These are phyloP conservation scores for Apis dorsata DNA, from an alignment of 1,140 invertebrate genomes.

Conservation along the genomic window DNA sequence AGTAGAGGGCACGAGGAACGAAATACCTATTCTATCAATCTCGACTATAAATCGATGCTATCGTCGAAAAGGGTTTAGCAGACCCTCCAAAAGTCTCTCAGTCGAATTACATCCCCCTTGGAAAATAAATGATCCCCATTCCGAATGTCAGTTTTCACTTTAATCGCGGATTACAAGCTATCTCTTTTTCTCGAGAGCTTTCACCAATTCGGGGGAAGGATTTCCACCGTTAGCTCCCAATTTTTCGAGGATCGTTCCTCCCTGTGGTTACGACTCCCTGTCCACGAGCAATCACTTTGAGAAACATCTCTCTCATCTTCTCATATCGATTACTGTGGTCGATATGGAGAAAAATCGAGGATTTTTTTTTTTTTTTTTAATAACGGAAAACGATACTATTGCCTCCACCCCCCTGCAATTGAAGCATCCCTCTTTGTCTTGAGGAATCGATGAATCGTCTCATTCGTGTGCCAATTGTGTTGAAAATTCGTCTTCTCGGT, in stretches of 20 bases:
- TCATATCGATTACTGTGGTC: constrained; percentile 21
- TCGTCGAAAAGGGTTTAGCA: background rate
- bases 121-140: constrained; percentile 30
- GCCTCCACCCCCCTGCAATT: too few species aligned
- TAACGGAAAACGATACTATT: too few species aligned
- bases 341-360: background rate
- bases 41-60: background rate
- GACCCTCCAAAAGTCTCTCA: constrained; percentile 26
- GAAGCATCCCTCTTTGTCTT: too few species aligned
- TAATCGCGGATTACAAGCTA: constrained; percentile 44
- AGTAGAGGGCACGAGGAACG: background rate
- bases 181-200: constrained; percentile 21
- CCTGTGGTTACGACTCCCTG: background rate
- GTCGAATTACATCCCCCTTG: constrained; percentile 31
- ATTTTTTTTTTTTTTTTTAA: too few species aligned
- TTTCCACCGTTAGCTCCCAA: constrained; percentile 9
- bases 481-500: too few species aligned
- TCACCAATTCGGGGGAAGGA: constrained; percentile 14
- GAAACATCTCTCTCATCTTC: constrained; percentile 8
- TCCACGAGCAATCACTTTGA: constrained; percentile 11
- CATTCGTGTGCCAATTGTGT: too few species aligned
- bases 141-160: constrained; percentile 55
- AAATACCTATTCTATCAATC: background rate
- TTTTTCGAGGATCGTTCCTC: constrained; percentile 20
- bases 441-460: too few species aligned